Evolutionary conservation across 2,888 invertebrate species (phyloP).

Genomic region (Chymomyza amoena): DNA sequence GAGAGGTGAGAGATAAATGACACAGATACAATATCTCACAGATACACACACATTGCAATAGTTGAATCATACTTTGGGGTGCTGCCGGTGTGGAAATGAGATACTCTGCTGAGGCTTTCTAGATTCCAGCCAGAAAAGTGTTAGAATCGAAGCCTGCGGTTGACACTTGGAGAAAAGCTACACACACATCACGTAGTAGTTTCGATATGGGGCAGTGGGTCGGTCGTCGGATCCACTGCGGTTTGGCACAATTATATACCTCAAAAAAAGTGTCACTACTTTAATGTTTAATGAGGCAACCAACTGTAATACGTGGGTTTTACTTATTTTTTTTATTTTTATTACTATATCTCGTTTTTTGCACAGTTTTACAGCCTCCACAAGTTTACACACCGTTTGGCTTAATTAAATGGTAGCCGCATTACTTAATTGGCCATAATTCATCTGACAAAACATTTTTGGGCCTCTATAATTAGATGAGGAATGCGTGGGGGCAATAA

Average conservation of each 20-base stretch:
- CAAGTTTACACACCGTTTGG: constrained; percentile 10
- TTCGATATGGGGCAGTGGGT: constrained; percentile 57
- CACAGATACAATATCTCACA: constrained; percentile 24
- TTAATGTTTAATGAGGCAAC: background rate
- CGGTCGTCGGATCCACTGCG: constrained; percentile 33
- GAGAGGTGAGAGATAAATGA: constrained; percentile 49
- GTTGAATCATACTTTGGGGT: background rate
- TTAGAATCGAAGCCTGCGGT: constrained; percentile 40
- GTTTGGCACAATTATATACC: constrained; percentile 41
- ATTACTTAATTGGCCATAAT: constrained; percentile 64
- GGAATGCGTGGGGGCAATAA: constrained; percentile 40
- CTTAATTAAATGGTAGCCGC: constrained; percentile 60
- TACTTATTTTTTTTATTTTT: background rate
- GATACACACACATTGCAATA: constrained; percentile 32
- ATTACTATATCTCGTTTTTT: background rate
- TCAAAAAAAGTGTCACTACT: background rate
- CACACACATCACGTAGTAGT: constrained; percentile 14
- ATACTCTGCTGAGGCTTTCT: constrained; percentile 18
- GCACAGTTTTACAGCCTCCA: constrained; percentile 26
- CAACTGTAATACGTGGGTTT: background rate
- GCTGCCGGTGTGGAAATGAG: constrained; percentile 24
- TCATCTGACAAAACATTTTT: constrained; percentile 29
- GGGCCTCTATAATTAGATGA: constrained; percentile 29
- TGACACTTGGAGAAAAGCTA: constrained; percentile 12
- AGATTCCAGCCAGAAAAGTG: background rate